A percentile compares a stretch with the other conserved stretches of the same genome.
These are phyloP conservation scores for Muscina levida DNA, from an alignment of 2,888 invertebrate species.

Conservation along the genomic window DNA sequence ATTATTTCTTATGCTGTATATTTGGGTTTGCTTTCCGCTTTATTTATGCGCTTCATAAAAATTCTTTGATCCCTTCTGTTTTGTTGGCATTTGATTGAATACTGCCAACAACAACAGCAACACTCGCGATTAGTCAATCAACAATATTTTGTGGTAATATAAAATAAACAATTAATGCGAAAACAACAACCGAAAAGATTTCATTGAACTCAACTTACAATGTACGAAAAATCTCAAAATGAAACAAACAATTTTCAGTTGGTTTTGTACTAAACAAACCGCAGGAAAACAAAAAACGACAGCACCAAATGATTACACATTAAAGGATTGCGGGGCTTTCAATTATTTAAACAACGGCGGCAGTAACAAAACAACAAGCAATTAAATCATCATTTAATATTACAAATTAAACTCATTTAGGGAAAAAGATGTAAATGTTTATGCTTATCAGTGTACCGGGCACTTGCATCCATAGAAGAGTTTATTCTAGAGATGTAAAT, in stretches of 20 bases:
- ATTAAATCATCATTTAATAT: constrained; percentile 55
- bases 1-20: constrained; percentile 11
- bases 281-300: constrained; percentile 32
- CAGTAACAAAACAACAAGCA: constrained; percentile 32
- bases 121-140: constrained; percentile 50
- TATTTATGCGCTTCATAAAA: constrained; percentile 14
- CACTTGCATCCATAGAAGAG: constrained; percentile 6
- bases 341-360: constrained; percentile 32
- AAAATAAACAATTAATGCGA: constrained; percentile 54
- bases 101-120: constrained; percentile 5
- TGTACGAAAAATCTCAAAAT: neutral
- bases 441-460: neutral
- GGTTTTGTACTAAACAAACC: neutral
- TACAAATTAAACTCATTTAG: constrained; percentile 38
- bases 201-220: neutral
- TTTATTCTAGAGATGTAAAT: constrained; percentile 47
- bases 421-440: neutral
- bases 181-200: constrained; percentile 48
- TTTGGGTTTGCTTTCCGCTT: constrained; percentile 31
- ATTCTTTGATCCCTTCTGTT: constrained; percentile 54
- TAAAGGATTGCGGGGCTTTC: constrained; percentile 49
- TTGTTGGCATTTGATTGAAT: constrained; percentile 12
- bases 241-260: constrained; percentile 14
- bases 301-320: constrained; percentile 32
- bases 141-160: constrained; percentile 63